Base-by-base conservation (phyloP, 2,888 invertebrate genomes). In the Elegia similella region DNA sequence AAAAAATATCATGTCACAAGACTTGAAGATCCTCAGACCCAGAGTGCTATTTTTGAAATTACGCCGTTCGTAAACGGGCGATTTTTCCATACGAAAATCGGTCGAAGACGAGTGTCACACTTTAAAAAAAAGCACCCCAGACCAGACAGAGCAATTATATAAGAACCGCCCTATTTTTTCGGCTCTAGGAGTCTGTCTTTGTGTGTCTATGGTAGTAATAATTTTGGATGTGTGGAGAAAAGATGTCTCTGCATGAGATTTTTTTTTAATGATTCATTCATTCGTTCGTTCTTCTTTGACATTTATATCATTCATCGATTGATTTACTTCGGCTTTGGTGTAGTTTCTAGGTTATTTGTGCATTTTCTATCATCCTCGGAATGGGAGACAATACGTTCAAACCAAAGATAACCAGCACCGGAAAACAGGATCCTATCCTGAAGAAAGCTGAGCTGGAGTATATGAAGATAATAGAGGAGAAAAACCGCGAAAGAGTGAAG, bases 381-480 rank as follows among this genome's bases (percentile, higher is more conserved):
- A 90, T 90, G 90, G 89, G 82, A 59, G 88, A 90, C 70, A 79
- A 84, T 38, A 70, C 68, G 59, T 83, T 77, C 64, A 87, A 85
- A 66, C 83, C 88, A 34, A 89, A 88, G 68, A 80, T 87, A 58
- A 80, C 67, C 63, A 72, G 68, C 62, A 62, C 76, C 59, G 79
- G 70, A 30, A 72, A 74, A 50, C 78, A 85, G 74, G 84, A 86
- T 62, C 90, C 89, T 62, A 82, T 83, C 59, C 74, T 90, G 7
- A 94, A 93, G 66, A 87, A 92, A 68, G 91, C 95, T 0, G 95
- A 97, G 72, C 78, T 95, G 57, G 93, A 95, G 81, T 97, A 95
- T 75, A 96, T 98, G 93, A 95, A 94, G 86, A 83, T 96, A 57
- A 92, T 97, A 34, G 96, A 98, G 76, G 87, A 94, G 64, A 93